Conservation (phyloP, 2,888 invertebrate species). For the Nomada ferruginata region DNA sequence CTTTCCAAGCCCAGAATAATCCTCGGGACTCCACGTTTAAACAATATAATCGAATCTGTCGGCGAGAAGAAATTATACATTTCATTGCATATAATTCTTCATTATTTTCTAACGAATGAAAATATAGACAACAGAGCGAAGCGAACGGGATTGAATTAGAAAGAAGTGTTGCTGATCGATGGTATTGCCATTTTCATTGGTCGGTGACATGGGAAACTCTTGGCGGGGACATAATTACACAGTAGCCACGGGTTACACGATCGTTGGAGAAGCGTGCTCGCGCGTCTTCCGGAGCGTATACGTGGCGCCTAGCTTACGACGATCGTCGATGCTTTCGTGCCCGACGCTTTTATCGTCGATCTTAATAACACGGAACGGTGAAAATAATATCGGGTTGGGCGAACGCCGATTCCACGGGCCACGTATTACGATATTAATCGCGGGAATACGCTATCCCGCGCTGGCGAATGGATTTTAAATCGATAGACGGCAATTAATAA, state of each 20-base stretch:
- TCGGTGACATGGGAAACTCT: conserved; percentile 36
- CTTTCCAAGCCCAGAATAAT: too few species aligned
- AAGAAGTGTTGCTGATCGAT: conserved; percentile 10
- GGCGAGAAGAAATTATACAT: background rate
- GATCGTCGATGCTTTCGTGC: conserved; percentile 54
- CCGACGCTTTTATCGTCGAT: conserved; percentile 55
- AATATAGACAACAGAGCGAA: too few species aligned
- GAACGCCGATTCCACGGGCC: conserved; percentile 54
- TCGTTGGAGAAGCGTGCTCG: conserved; percentile 35
- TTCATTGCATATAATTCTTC: background rate
- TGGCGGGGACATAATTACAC: conserved; percentile 55
- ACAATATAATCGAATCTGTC: background rate
- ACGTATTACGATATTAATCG: conserved; percentile 59
- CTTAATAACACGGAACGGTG: conserved; percentile 62
- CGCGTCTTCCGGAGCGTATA: conserved; percentile 13
- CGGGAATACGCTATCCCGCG: conserved; percentile 42
- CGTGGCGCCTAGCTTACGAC: conserved; percentile 20
- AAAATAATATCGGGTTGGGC: conserved; percentile 59
- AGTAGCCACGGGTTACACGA: conserved; percentile 34
- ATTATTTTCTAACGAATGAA: too few species aligned
- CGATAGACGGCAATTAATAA: conserved; percentile 46
- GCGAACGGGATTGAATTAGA: conserved; percentile 10
- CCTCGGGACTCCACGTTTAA: too few species aligned
- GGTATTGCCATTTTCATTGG: conserved; percentile 41
- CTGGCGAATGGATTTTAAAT: conserved; percentile 48